Base-by-base conservation (phyloP, 2,797 vertebrate species). In the Amazona ochrocephala region DNA sequence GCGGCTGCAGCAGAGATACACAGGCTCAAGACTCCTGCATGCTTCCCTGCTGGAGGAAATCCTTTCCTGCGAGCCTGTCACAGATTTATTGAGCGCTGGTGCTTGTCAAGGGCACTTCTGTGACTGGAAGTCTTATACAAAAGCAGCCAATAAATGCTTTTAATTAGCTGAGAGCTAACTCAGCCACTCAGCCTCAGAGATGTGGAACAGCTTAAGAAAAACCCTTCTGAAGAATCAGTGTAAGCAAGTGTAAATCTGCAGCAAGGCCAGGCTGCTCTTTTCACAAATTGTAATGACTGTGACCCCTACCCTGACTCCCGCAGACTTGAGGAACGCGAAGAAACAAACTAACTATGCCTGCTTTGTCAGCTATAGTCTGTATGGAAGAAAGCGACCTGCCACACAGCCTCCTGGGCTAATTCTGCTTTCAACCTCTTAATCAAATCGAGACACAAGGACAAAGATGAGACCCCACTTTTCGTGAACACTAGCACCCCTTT, bases 131-230 rank as follows among this genome's bases (percentile, higher is more conserved):
- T 73, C 44, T 91, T 48, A n/a, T 10, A 68, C 27, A 86, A 48
- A 78, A 92, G 54, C 73, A 80, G 75, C 48, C 48, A 77, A 74
- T 48, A 79, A 85, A 90, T 77, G 81, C 24, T 90, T 94, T 74
- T 92, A 85, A 85, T 93, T 89, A 93, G 26, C 42, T 62, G 56
- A 29, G 60, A 16, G 60, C 71, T 44, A 83, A 60, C 47, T 54
- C 78, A 79, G 84, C 41, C 68, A 56, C 61, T 80, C 23, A 6
- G 61, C 84, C 54, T 68, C 83, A 84, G 51, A 74, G 48, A 85
- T 26, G 22, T 20, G 26, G 61, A 91, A 51, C 27, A 74, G 37
- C 65, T 87, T 67, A 32, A 77, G 91, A 45, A 93, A 90, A 95
- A 77, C 20, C 7, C 2, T 74, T 64, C 64, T 53, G n/a, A 17